These are phyloP conservation scores for Xylocampa areola DNA, from an alignment of 2,888 invertebrate genomes.

Conservation along the genomic window DNA sequence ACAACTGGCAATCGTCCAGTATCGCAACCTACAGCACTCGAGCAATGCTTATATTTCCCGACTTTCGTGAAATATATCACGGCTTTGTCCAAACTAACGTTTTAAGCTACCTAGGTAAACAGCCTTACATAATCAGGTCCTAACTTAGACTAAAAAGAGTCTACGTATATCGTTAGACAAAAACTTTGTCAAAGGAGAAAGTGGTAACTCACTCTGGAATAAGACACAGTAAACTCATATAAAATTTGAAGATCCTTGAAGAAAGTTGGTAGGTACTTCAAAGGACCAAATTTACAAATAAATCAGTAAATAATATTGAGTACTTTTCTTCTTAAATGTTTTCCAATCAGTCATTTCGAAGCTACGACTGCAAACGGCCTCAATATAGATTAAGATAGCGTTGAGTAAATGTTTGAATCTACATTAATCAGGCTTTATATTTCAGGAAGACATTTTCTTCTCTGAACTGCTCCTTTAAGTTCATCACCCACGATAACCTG, in stretches of 20 bases:
- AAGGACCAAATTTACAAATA: constrained; percentile 18
- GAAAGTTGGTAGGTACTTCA: constrained; percentile 25
- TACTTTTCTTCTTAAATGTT: constrained; percentile 10
- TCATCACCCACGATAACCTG: constrained; percentile 29
- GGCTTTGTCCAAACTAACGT: constrained; percentile 41
- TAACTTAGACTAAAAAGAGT: constrained; percentile 22
- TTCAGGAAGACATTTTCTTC: neutral
- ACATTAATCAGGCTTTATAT: constrained; percentile 27
- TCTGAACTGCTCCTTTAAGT: constrained; percentile 9
- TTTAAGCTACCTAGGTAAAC: constrained; percentile 41
- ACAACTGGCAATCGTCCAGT: constrained; percentile 53
- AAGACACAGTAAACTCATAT: constrained; percentile 32
- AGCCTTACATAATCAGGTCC: constrained; percentile 31
- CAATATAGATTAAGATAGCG: constrained; percentile 41
- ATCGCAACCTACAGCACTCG: constrained; percentile 36
- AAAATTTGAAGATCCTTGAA: constrained; percentile 26
- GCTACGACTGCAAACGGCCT: constrained; percentile 7
- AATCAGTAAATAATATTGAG: constrained; percentile 32
- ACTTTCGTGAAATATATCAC: constrained; percentile 48
- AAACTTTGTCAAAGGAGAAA: constrained; percentile 38
- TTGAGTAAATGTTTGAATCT: constrained; percentile 35
- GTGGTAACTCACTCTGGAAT: constrained; percentile 33
- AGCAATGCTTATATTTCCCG: constrained; percentile 53
- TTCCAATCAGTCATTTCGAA: constrained; percentile 39
- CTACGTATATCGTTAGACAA: constrained; percentile 15